Conservation (phyloP, 2,797 vertebrate genomes). For the Stomatorhinus walkeri region DNA sequence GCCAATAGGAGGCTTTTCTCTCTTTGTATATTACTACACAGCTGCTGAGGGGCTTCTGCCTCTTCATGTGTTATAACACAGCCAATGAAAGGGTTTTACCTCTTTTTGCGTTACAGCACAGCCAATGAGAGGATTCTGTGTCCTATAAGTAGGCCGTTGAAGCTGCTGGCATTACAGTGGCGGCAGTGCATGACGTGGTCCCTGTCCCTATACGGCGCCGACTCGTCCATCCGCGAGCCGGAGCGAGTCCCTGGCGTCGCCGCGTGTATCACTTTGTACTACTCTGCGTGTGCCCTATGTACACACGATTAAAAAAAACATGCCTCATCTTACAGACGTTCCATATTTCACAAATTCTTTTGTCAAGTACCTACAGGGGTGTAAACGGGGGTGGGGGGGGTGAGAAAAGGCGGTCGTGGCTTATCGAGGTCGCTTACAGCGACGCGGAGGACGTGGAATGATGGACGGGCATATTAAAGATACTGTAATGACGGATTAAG, state of each 20-base stretch:
- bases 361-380: slow-evolving; percentile 3
- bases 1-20: neutral
- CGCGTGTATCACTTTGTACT: neutral
- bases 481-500: slow-evolving; percentile 11
- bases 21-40: neutral
- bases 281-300: neutral
- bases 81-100: neutral
- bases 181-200: neutral
- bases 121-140: neutral
- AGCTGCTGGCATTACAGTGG: neutral
- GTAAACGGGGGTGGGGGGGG: neutral
- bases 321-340: neutral
- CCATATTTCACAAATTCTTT: neutral
- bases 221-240: neutral
- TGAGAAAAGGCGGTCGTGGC: neutral
- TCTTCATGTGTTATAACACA: neutral
- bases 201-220: neutral
- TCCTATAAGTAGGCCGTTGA: neutral
- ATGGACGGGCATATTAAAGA: neutral
- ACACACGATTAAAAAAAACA: neutral
- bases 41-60: neutral
- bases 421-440: neutral
- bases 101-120: neutral
- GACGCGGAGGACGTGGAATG: neutral
- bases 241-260: neutral